Conservation (phyloP, 2,113 vertebrate species). For the Thomomys bottae region DNA sequence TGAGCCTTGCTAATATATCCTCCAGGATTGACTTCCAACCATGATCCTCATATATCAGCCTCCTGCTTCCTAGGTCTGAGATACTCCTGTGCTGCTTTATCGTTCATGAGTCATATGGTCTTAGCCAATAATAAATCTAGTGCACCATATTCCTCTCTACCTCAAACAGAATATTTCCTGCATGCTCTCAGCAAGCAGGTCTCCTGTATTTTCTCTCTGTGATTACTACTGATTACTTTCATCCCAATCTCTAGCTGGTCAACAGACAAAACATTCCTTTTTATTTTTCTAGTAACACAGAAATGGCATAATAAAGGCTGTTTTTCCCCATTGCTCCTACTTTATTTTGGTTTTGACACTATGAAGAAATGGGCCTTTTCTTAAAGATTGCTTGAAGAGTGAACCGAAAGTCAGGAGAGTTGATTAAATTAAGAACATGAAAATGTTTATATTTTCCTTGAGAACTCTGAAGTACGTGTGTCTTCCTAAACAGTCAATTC, state of each 20-base stretch:
- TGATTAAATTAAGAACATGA: neutral
- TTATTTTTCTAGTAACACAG: neutral
- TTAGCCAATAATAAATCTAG: neutral
- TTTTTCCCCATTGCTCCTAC: neutral
- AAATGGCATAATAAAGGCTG: neutral
- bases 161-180: too few relatives aligned
- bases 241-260: neutral
- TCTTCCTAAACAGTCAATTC: neutral
- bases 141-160: neutral
- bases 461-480: neutral
- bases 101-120: too few relatives aligned
- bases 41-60: too few relatives aligned
- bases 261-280: fast-evolving
- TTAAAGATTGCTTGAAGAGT: neutral
- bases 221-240: neutral
- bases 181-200: neutral
- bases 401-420: neutral
- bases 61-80: too few relatives aligned
- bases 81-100: too few relatives aligned
- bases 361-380: neutral
- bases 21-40: too few relatives aligned
- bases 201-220: neutral
- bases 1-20: too few relatives aligned
- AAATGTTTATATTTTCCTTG: neutral
- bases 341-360: too few relatives aligned